Percentiles rank a stretch among this genome's conserved stretches.
These are phyloP conservation scores for Chironomus tentans DNA, from an alignment of 2,888 invertebrate genomes.

Conservation along the genomic window DNA sequence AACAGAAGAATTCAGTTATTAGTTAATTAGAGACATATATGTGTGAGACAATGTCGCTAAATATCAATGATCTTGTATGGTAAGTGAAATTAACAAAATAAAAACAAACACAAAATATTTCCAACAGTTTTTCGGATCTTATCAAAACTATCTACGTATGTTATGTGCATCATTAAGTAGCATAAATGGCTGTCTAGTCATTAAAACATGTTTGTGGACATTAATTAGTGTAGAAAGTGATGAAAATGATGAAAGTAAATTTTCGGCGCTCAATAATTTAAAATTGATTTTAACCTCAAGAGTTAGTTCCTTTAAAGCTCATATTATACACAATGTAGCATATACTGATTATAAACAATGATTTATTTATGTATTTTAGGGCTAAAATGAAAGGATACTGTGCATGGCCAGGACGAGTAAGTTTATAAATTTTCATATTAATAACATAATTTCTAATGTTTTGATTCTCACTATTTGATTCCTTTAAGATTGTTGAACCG, in stretches of 20 bases:
- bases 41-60: neutral
- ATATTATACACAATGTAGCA: neutral
- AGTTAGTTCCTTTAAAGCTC: neutral
- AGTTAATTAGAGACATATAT: neutral
- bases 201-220: no score
- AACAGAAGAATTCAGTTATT: neutral
- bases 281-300: neutral
- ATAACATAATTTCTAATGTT: neutral
- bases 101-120: slow-evolving; percentile 4
- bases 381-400: slow-evolving; percentile 97
- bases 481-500: slow-evolving; percentile 69
- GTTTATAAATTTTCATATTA: slow-evolving; percentile 41
- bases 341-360: neutral
- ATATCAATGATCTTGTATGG: slow-evolving; percentile 18
- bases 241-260: neutral
- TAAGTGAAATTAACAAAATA: slow-evolving; percentile 1
- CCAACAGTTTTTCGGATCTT: neutral
- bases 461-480: slow-evolving; percentile 26
- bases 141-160: neutral
- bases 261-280: neutral
- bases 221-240: neutral
- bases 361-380: slow-evolving; percentile 53
- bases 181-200: no score
- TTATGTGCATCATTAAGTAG: neutral
- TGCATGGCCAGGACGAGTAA: slow-evolving; percentile 95